Evolutionary conservation across 2,113 vertebrate genomes (phyloP).

Genomic region (Malurus melanocephalus): DNA sequence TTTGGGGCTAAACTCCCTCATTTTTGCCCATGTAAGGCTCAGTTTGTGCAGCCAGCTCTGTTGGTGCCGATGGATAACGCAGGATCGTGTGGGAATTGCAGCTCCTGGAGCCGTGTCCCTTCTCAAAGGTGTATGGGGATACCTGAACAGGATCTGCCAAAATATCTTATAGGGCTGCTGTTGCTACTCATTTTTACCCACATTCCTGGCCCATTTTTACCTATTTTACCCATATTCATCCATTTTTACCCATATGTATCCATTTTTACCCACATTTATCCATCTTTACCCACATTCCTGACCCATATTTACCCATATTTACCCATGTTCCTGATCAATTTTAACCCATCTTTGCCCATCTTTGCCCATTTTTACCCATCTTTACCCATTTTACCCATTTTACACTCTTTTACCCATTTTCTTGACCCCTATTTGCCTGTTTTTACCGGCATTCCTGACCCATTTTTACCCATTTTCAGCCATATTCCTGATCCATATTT

Average conservation of each 20-base stretch:
- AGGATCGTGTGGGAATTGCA: background rate
- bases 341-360: background rate
- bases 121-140: background rate
- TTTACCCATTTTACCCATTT: no score
- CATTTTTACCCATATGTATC: background rate
- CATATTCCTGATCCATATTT: background rate
- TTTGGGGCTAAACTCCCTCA: background rate
- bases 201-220: background rate
- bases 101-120: background rate
- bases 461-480: no score
- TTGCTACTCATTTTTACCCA: background rate
- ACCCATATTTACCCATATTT: background rate
- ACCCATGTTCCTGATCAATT: background rate
- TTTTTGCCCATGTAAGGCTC: background rate
- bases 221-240: background rate
- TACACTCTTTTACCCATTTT: background rate
- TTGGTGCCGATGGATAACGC: fast-evolving
- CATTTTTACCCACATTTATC: background rate
- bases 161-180: background rate
- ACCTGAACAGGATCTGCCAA: background rate
- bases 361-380: background rate
- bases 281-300: no score
- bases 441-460: background rate
- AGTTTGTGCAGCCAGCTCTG: background rate
- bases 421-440: no score